Evolutionary conservation across 2,113 vertebrate genomes (phyloP), one percentile per base, ranked within the genome.

Genomic region (Datnioides undecimradiatus): DNA sequence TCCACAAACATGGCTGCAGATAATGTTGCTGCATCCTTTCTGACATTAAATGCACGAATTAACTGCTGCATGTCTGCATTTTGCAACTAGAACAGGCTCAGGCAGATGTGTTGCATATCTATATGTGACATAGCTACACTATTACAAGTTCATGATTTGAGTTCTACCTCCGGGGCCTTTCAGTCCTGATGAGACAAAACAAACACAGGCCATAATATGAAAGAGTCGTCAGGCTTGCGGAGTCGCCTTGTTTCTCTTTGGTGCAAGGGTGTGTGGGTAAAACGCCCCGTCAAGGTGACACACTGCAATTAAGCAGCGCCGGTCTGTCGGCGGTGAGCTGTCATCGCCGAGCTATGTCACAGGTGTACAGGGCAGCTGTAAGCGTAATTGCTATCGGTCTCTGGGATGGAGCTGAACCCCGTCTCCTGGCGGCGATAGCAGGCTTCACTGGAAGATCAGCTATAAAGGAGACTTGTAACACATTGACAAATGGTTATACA

Each of bases 331-430:
- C 45, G 71, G 79, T 51, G 80, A 72, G 90, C 82, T 79, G 87
- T 89, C 89, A 86, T 83, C 33, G 5, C 5, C n/a, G n/a, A 49
- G 71, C 78, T 19, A 21, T 76, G 79, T 78, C 83, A 65, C 78
- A 78, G 88, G 78, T 64, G 85, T 57, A 33, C 70, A 6, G 84
- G 75, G 84, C 84, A 64, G 79, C 79, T 84, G 74, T 67, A 85
- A 52, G 89, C 70, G 12, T 92, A 92, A 92, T 92, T 89, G 74
- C 86, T 60, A 48, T 66, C 81, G 79, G 76, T 81, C 79, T 82
- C 43, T 17, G 36, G 71, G 90, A 87, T 63, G 27, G 34, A 69
- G 82, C 80, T n/a, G 65, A 76, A 69, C 21, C 70, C 45, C 38
- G 16, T 79, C 84, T 84, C 81, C 48, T 51, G 69, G 17, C 13